phyloP scores from a whole-genome alignment of 2,888 invertebrate species.

The Augochlorella aurata region DNA sequence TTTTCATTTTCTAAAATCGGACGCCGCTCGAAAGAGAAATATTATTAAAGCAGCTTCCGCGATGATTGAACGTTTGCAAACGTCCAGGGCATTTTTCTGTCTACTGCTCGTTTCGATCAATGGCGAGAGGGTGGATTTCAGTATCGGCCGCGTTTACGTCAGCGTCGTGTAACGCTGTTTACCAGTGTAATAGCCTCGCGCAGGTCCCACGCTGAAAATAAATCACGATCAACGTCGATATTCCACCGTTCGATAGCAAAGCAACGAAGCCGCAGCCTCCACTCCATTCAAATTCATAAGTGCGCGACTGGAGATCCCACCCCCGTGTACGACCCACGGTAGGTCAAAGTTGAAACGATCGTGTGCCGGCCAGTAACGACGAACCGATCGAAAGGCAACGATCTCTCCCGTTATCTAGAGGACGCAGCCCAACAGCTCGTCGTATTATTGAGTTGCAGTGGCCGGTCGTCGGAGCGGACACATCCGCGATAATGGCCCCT shows the following conservation, averaged over 20 bases:
- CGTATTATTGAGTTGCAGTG: slow-evolving; percentile 39
- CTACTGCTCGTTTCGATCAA: not conserved
- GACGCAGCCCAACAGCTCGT: slow-evolving; percentile 47
- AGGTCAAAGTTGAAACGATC: slow-evolving; percentile 60
- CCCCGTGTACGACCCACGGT: slow-evolving; percentile 13
- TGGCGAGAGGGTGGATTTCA: not conserved
- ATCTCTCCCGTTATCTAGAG: slow-evolving; percentile 57
- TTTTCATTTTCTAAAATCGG: too few species aligned
- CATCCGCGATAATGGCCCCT: slow-evolving; percentile 58
- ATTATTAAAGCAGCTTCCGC: too few species aligned
- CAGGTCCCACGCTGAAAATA: not conserved
- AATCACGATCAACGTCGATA: not conserved
- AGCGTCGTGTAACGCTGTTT: not conserved
- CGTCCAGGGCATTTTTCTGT: not conserved
- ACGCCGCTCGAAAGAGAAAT: too few species aligned
- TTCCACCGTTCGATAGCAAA: not conserved
- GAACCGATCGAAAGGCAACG: slow-evolving; percentile 30
- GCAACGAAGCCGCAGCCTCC: not conserved
- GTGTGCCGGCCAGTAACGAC: not conserved
- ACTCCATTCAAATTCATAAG: slow-evolving; percentile 14
- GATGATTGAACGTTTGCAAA: not conserved
- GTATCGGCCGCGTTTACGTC: not conserved
- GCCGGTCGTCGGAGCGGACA: slow-evolving; percentile 33
- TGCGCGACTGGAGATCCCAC: not conserved
- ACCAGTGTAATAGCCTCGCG: not conserved